Conservation (phyloP, 2,888 invertebrate species). For the Disparrhopalites patrizii region DNA sequence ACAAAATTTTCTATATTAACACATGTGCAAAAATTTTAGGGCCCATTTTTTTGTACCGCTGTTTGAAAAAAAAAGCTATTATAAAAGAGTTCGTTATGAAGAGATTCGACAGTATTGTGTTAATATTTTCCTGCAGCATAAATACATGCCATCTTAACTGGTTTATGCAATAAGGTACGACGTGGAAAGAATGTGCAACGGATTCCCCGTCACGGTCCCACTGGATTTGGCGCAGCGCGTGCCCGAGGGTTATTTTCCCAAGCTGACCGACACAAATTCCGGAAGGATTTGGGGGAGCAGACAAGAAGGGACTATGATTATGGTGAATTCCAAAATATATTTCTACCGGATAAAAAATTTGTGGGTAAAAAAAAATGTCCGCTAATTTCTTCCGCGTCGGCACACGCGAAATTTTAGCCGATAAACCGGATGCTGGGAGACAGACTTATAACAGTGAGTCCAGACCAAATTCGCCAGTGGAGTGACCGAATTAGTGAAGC, state of each 20-base stretch:
- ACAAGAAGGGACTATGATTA: conserved; percentile 5
- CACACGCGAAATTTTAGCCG: too few species aligned
- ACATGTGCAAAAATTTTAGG: too few species aligned
- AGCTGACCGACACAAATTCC: conserved; percentile 54
- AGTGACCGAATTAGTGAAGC: conserved; percentile 68
- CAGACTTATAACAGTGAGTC: conserved; percentile 13
- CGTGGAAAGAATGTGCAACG: conserved; percentile 69
- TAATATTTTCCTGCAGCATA: neutral
- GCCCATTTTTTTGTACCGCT: too few species aligned
- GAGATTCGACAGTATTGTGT: too few species aligned
- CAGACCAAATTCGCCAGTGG: conserved; percentile 71
- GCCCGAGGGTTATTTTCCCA: conserved; percentile 76
- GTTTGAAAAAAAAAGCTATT: too few species aligned
- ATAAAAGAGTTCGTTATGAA: too few species aligned
- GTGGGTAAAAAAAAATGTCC: too few species aligned
- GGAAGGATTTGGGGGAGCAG: neutral
- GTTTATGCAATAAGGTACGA: conserved; percentile 68
- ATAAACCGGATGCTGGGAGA: too few species aligned
- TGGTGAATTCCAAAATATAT: too few species aligned
- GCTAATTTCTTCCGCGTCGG: too few species aligned
- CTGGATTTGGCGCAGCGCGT: conserved; percentile 67
- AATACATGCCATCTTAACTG: neutral
- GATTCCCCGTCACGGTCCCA: conserved; percentile 62
- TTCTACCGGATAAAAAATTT: too few species aligned
- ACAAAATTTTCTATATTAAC: too few species aligned